phyloP scores from a whole-genome alignment of 2,113 vertebrate genomes.

The Mus pahari region DNA sequence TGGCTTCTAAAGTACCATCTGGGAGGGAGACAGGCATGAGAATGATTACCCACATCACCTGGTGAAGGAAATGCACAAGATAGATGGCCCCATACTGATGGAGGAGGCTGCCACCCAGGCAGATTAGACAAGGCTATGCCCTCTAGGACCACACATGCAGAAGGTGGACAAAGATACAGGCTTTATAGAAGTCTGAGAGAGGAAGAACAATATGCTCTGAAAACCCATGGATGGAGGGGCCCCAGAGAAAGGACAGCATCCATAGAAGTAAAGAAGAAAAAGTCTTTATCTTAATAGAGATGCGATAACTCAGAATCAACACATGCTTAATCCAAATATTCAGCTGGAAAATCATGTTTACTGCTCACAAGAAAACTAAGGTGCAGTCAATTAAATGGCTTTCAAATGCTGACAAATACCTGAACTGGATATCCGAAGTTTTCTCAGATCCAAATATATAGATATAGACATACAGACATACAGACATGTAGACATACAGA shows the following conservation, averaged over 20 bases:
- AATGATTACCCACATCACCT: not conserved
- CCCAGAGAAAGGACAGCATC: not conserved
- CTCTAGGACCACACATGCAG: not conserved
- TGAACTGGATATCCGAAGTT: not conserved
- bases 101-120: not conserved
- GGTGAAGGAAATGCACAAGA: not conserved
- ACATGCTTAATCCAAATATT: not conserved
- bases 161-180: not conserved
- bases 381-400: not conserved
- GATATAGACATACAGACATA: too few species aligned
- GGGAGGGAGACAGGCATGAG: not conserved
- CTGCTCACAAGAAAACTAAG: not conserved
- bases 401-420: not conserved
- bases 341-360: not conserved
- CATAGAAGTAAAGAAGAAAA: not conserved
- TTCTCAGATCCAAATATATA: not conserved
- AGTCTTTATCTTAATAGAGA: not conserved
- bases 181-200: not conserved
- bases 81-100: not conserved
- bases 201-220: not conserved
- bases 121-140: not conserved
- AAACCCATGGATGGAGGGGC: not conserved
- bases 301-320: not conserved
- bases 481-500: too few species aligned
- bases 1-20: not conserved